Evolutionary conservation across 2,113 vertebrate genomes (phyloP), one percentile per base, ranked within the genome.

Genomic region (Numida meleagris): DNA sequence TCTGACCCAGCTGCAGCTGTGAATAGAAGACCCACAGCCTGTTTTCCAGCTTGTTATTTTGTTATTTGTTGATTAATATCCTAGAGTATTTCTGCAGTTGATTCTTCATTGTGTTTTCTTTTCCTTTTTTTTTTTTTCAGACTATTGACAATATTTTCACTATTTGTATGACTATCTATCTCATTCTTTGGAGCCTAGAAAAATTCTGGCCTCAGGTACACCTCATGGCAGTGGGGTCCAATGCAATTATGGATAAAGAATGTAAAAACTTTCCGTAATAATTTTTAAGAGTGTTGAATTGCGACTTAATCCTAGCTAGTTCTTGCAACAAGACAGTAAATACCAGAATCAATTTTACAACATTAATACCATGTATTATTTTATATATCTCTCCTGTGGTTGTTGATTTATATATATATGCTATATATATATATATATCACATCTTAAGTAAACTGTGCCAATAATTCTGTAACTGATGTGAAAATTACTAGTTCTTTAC

Each of bases 11-110:
- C 48, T 75, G 57, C 43, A 59, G 46, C 19, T 55, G 57, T 82
- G 66, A 95, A 94, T 75, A 63, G 36, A 91, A 14, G 18, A 71
- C 20, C 18, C 2, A 9, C 11, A 59, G 13, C 23, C 24, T 75
- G 21, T 81, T 92, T 88, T 88, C 43, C 77, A 84, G 20, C 15
- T 67, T 77, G 11, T 55, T 88, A 42, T 90, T 89, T 63, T 80
- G 9, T 53, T 88, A 45, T 90, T 89, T 93, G 25, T 57, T 82
- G 43, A 36, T 92, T 61, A 86, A 84, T 88, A 90, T 67, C 57
- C 51, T 72, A 74, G 75, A 94, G 38, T 18, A 59, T 23, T 68
- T 62, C 23, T 40, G 76, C 79, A 73, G 13, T 29, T 83, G 29
- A 90, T 82, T 53, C 72, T 83, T 85, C 36, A 11, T 62, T 38